Conservation (phyloP, 37 sponge, comb jelly and placozoan species). For the Aplysina aerophoba region DNA sequence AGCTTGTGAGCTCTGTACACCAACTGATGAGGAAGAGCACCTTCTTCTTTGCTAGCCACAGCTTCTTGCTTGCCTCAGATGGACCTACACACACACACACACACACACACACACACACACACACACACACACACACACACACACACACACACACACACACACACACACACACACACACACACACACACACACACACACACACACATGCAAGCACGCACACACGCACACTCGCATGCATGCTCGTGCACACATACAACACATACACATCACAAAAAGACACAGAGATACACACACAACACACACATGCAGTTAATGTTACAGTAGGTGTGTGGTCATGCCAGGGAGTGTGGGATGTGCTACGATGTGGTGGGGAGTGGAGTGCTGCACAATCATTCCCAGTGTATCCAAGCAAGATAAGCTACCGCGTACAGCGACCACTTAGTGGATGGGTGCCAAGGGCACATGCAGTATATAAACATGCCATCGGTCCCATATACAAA, state of each 20-base stretch:
- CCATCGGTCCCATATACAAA: too few species aligned
- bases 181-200: not conserved
- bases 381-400: too few species aligned
- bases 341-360: too few species aligned
- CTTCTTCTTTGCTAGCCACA: slow-evolving; percentile 57
- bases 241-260: not conserved
- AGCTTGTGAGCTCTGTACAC: not conserved
- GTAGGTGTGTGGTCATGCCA: too few species aligned
- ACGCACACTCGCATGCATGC: not conserved
- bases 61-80: not conserved
- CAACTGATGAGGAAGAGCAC: slow-evolving; percentile 47
- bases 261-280: not conserved
- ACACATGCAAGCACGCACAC: not conserved
- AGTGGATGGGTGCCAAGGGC: too few species aligned
- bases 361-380: too few species aligned
- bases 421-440: too few species aligned
- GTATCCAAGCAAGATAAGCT: too few species aligned
- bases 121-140: not conserved
- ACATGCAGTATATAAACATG: too few species aligned
- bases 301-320: too few species aligned
- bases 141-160: slow-evolving; percentile 9
- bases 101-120: not conserved
- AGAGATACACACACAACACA: not conserved
- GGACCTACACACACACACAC: not conserved
- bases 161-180: not conserved